Conservation (phyloP, 2,888 invertebrate species). For the Ophion costatus region DNA sequence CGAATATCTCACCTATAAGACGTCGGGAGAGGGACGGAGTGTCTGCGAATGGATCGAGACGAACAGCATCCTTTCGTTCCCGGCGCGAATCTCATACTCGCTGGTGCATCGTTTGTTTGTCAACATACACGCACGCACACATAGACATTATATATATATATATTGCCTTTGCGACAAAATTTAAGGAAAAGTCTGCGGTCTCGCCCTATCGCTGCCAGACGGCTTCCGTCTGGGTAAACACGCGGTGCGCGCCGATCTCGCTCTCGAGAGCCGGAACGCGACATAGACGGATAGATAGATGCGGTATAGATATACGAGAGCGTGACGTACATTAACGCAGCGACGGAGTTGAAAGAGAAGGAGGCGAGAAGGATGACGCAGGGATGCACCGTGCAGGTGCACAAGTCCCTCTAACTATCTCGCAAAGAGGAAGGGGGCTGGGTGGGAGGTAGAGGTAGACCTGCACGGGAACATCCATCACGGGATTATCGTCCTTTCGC, state of each 20-base stretch:
- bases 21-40: neutral
- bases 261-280: conserved; percentile 56
- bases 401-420: conserved; percentile 41
- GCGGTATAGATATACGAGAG: conserved; percentile 4
- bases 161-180: conserved; percentile 46
- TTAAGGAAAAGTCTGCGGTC: conserved; percentile 53
- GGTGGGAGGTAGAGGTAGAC: conserved; percentile 67
- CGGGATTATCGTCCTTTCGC: conserved; percentile 77
- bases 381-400: conserved; percentile 47
- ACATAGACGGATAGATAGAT: conserved; percentile 59
- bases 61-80: neutral
- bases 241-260: conserved; percentile 64
- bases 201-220: conserved; percentile 78
- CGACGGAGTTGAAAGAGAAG: conserved; percentile 16
- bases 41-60: neutral
- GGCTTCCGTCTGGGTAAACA: conserved; percentile 82
- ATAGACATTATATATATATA: neutral
- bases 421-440: conserved; percentile 6
- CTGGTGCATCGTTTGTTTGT: neutral
- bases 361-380: conserved; percentile 5
- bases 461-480: conserved; percentile 77
- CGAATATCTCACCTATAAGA: neutral
- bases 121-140: neutral
- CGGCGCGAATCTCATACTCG: neutral
- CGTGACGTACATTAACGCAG: conserved; percentile 9